A percentile compares a stretch with the other conserved stretches of the same genome.
These are phyloP conservation scores for Microcebus murinus DNA, from an alignment of 2,113 vertebrate genomes.

Conservation along the genomic window DNA sequence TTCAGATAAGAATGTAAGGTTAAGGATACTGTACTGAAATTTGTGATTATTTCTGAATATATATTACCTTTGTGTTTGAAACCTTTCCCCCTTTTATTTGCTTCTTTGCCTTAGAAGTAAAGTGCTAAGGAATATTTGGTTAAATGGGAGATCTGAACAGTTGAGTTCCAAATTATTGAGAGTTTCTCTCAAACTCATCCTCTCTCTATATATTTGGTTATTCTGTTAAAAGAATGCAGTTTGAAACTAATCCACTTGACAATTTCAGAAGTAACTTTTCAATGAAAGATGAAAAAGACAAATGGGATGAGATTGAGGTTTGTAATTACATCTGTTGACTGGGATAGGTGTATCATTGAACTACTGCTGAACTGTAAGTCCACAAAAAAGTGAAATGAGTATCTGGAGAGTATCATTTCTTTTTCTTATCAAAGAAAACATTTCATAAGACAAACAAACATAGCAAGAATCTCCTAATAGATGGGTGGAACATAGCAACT, in stretches of 20 bases:
- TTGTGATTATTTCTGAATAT: neutral
- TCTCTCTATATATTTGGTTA: neutral
- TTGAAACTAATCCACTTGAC: neutral
- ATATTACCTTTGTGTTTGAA: neutral
- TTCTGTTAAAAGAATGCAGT: neutral
- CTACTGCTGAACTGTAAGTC: neutral
- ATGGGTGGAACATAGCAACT: neutral
- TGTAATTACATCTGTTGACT: neutral
- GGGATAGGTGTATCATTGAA: neutral
- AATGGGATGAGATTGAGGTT: neutral
- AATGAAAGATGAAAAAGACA: neutral
- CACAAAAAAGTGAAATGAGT: neutral
- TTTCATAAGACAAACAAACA: neutral
- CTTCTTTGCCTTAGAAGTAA: conserved; percentile 24
- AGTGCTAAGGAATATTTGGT: neutral
- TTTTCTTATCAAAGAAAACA: neutral
- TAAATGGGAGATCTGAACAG: neutral
- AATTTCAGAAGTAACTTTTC: conserved; percentile 36
- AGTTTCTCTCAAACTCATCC: neutral
- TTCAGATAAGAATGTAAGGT: neutral
- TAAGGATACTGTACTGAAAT: neutral
- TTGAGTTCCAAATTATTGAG: neutral
- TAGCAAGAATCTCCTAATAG: neutral
- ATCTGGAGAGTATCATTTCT: neutral
- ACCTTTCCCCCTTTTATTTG: neutral